Percentiles rank a stretch among this genome's conserved stretches.
phyloP scores from a whole-genome alignment of 1,140 invertebrate genomes.

The Drosophila ogumai region DNA sequence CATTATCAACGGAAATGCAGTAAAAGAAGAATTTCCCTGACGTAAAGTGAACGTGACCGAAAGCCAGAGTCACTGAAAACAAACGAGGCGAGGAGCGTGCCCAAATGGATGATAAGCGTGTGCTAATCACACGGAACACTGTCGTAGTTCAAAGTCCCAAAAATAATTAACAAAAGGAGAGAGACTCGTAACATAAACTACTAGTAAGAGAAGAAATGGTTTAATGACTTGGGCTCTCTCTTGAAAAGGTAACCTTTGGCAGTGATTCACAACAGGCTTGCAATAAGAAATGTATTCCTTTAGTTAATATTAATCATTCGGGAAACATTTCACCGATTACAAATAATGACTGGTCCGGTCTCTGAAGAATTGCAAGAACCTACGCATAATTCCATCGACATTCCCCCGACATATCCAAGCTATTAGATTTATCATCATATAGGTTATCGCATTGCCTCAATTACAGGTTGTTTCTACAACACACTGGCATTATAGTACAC shows the following conservation, averaged over 20 bases:
- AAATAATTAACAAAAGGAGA: constrained; percentile 10
- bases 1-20: constrained; percentile 51
- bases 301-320: background rate
- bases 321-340: background rate
- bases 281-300: background rate
- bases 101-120: constrained; percentile 47
- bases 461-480: background rate
- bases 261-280: background rate
- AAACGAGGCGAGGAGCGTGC: constrained; percentile 29
- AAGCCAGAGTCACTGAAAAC: constrained; percentile 17
- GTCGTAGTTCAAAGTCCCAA: constrained; percentile 30
- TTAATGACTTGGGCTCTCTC: background rate
- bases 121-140: constrained; percentile 25
- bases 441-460: constrained; percentile 4
- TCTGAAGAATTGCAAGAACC: background rate
- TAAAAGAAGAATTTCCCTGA: constrained; percentile 35
- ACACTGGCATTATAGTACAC: constrained; percentile 2
- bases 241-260: background rate
- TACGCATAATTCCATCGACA: background rate
- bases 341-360: too few relatives aligned
- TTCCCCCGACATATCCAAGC: background rate
- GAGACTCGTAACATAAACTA: constrained; percentile 1
- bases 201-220: background rate
- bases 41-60: constrained; percentile 44
- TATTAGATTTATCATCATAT: background rate